Evolutionary conservation across 2,888 invertebrate species (phyloP).

Genomic region (Latrodectus hesperus): DNA sequence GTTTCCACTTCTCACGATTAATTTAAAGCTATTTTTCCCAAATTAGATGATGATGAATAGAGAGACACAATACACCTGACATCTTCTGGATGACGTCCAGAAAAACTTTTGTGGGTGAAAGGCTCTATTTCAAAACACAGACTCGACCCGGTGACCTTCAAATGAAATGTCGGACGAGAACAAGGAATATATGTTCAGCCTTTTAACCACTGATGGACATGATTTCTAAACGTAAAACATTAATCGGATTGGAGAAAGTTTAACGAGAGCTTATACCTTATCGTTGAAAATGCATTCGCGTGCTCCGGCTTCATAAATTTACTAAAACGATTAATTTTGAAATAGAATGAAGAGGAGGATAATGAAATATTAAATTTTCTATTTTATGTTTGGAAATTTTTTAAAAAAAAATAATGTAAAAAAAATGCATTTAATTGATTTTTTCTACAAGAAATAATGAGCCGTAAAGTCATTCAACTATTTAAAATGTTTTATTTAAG

Average conservation of each 20-base stretch:
- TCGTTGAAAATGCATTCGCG: no score
- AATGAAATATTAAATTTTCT: no score
- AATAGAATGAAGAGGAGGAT: no score
- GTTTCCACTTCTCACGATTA: neutral
- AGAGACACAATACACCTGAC: slow-evolving; percentile 21
- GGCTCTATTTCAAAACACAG: neutral
- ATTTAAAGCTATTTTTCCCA: slow-evolving; percentile 3
- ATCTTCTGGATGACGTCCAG: slow-evolving; percentile 33
- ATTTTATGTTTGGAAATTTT: no score
- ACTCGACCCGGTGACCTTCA: slow-evolving; percentile 39
- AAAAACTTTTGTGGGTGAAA: neutral
- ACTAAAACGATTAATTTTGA: no score
- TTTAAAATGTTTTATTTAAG: no score
- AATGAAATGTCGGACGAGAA: slow-evolving; percentile 12
- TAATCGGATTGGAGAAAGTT: neutral
- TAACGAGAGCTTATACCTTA: no score
- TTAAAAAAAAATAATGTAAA: no score
- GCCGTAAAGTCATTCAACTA: no score
- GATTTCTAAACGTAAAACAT: neutral
- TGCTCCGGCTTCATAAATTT: no score
- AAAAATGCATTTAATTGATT: no score
- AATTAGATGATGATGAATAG: slow-evolving; percentile 43
- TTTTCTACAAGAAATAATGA: no score
- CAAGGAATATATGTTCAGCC: slow-evolving; percentile 2
- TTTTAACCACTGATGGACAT: neutral